Conservation (phyloP, 1,140 invertebrate genomes). For the Cydia amplana region DNA sequence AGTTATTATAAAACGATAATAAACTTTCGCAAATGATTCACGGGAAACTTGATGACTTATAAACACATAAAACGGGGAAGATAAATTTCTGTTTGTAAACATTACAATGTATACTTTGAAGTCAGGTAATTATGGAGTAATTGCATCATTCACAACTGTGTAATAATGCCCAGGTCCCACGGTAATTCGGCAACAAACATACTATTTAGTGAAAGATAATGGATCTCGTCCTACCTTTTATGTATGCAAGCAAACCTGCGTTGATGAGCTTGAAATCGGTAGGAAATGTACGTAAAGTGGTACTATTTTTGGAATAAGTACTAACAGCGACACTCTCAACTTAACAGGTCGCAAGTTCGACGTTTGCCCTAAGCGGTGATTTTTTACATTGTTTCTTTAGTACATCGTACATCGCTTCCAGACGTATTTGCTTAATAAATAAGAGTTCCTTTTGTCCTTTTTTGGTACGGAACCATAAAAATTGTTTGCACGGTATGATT, state of each 20-base stretch:
- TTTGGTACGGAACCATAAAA: too few relatives aligned
- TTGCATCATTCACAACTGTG: constrained; percentile 20
- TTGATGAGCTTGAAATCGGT: neutral
- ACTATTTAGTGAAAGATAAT: constrained; percentile 38
- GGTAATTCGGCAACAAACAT: constrained; percentile 33
- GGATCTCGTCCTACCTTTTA: constrained; percentile 25
- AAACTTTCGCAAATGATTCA: constrained; percentile 20
- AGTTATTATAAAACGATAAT: neutral
- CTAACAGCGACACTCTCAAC: too few relatives aligned
- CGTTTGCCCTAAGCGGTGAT: too few relatives aligned
- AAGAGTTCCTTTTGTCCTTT: too few relatives aligned
- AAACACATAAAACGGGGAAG: constrained; percentile 21
- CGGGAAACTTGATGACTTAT: neutral
- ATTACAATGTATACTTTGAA: constrained; percentile 16
- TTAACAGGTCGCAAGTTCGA: too few relatives aligned
- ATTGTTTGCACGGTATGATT: too few relatives aligned
- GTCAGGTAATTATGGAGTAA: constrained; percentile 18
- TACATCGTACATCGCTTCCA: too few relatives aligned
- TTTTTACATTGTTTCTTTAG: too few relatives aligned
- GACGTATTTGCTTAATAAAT: too few relatives aligned
- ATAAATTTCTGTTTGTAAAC: constrained; percentile 29
- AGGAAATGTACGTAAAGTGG: neutral
- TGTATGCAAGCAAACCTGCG: neutral
- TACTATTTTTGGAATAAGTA: too few relatives aligned
- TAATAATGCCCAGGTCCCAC: constrained; percentile 35